These are phyloP conservation scores for Thermophis baileyi DNA, from an alignment of 2,113 vertebrate species.

Conservation along the genomic window DNA sequence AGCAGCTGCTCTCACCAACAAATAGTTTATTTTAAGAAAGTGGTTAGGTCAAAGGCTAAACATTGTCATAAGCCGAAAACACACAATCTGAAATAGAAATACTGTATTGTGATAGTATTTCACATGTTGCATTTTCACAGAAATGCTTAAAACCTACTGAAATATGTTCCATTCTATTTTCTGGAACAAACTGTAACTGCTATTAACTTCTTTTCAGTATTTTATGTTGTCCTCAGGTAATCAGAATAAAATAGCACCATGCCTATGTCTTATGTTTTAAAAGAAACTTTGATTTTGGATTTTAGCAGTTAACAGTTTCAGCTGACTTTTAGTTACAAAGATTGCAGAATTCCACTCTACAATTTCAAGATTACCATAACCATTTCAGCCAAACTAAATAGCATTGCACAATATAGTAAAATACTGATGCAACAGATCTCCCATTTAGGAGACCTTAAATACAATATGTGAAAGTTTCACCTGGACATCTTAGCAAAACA, in stretches of 20 bases:
- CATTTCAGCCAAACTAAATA: background rate
- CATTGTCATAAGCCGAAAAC: slow-evolving; percentile 67
- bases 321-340: background rate
- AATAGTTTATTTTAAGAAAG: slow-evolving; percentile 84
- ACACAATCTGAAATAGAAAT: slow-evolving; percentile 56
- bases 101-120: slow-evolving; percentile 32
- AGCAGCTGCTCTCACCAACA: slow-evolving; percentile 81
- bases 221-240: background rate
- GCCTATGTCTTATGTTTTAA: background rate
- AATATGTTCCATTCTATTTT: background rate
- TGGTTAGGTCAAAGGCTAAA: slow-evolving; percentile 77
- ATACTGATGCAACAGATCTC: background rate
- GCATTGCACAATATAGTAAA: slow-evolving; percentile 9
- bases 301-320: background rate
- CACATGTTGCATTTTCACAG: slow-evolving; percentile 24
- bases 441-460: background rate
- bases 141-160: slow-evolving; percentile 28
- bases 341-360: background rate
- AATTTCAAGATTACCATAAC: background rate
- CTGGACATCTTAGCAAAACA: background rate
- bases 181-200: background rate
- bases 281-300: background rate
- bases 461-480: background rate
- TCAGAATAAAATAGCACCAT: background rate
- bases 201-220: background rate